These are phyloP conservation scores for Petaurus breviceps DNA, from an alignment of 2,113 vertebrate genomes.

Conservation along the genomic window DNA sequence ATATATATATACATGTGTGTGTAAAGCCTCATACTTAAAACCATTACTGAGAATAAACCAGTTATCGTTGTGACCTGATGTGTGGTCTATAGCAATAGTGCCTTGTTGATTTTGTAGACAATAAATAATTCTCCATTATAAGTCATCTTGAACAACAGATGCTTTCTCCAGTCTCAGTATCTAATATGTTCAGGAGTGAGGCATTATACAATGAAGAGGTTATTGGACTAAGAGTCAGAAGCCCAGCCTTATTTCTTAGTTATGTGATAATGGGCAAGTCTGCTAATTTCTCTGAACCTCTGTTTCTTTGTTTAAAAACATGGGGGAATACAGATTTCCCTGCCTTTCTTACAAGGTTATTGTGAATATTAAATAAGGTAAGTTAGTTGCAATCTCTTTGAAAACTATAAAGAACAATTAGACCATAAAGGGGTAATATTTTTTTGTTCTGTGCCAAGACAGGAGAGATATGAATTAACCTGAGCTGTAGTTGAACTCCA, in stretches of 20 bases:
- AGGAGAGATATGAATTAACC: too few relatives aligned
- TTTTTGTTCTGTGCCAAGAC: too few relatives aligned
- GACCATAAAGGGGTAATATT: too few relatives aligned
- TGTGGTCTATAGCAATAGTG: neutral
- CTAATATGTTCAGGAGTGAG: neutral
- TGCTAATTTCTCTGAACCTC: neutral
- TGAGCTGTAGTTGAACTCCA: too few relatives aligned
- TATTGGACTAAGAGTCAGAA: neutral
- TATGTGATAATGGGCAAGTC: neutral
- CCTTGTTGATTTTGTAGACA: neutral
- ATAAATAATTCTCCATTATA: neutral
- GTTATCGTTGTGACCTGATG: neutral
- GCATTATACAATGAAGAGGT: neutral
- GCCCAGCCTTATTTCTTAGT: too few relatives aligned
- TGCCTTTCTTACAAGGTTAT: neutral
- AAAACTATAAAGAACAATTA: too few relatives aligned
- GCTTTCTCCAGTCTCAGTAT: neutral
- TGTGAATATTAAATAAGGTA: neutral
- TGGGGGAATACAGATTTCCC: neutral
- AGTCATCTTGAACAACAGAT: neutral
- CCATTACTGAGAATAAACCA: neutral
- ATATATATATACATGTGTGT: neutral
- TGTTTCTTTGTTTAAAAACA: neutral
- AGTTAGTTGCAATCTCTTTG: neutral
- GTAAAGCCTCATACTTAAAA: neutral